Base-by-base conservation (phyloP, 2,888 invertebrate species). In the Eupelmus urozonus region DNA sequence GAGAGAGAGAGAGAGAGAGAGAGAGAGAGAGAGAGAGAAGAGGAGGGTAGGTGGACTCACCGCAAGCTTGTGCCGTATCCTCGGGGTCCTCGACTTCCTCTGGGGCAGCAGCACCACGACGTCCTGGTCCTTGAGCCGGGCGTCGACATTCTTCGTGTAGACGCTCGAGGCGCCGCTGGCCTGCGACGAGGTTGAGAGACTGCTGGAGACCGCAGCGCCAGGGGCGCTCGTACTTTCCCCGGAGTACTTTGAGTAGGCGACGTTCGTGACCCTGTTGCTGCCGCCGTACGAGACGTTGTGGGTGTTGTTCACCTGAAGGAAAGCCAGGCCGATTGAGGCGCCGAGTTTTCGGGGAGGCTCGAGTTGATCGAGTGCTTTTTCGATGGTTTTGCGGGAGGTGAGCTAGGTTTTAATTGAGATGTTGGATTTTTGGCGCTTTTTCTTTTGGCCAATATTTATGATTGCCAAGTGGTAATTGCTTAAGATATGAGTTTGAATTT, bases 201-300 rank as follows among this genome's bases (percentile, higher is more conserved):
- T 75, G 55, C 53, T 27, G n/a, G 73, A 69, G 27, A 65, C 57
- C 51, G 72, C 72, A 18, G 79, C 55, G 66, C 81, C 80, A 42
- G 27, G 45, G 40, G 63, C 29, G 40, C 57, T 69, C 70, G 20
- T 3, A 49, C 49, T 13, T 13, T 42, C 60, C 7, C 71, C 59
- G 40, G 72, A 51, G 69, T 85, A 87, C 80, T 88, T 88, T 34
- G 87, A 85, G 80, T 87, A 88, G 0, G 88, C 87, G 83, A 94
- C 93, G 87, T 93, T 94, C 75, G 93, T 91, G 80, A 91, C 90
- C 83, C 93, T 92, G 85, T 93, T 92, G 80, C 83, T 88, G 16
- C 88, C 88, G 65, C 94, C 93, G 84, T 93, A 93, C 84, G 93
- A 94, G 80, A 94, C 94, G 87, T 94, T 94, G 88, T 94, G 94